These are phyloP conservation scores for Rattus rattus DNA, from an alignment of 2,113 vertebrate genomes.

Conservation along the genomic window DNA sequence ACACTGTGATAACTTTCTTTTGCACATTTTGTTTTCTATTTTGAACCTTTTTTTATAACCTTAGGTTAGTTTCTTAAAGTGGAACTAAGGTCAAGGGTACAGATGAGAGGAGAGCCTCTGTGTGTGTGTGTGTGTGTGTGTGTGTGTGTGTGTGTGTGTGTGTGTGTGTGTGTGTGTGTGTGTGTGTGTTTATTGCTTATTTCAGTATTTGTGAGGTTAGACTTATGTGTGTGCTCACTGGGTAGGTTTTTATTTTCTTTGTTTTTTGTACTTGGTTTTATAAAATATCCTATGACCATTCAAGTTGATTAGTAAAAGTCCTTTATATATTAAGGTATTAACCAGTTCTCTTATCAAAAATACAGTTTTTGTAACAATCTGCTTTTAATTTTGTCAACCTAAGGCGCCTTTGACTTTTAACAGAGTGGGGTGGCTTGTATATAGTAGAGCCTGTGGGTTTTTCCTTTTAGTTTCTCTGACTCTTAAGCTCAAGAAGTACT, in stretches of 20 bases:
- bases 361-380: background rate
- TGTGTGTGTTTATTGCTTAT: background rate
- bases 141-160: no score
- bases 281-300: constrained; percentile 18
- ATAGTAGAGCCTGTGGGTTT: background rate
- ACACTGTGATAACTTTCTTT: background rate
- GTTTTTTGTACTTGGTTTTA: background rate
- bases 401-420: background rate
- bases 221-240: background rate
- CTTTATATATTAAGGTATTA: constrained; percentile 33
- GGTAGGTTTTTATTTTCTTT: background rate
- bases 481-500: background rate
- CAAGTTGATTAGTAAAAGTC: background rate
- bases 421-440: background rate
- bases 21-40: background rate
- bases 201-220: background rate
- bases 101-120: background rate
- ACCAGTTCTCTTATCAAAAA: background rate
- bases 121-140: background rate
- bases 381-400: constrained; percentile 10
- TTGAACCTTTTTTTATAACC: background rate
- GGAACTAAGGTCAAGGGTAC: background rate
- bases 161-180: background rate
- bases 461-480: background rate
- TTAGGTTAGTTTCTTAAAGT: constrained; percentile 18